Evolutionary conservation across 35 echinoderm and acorn worm species (phyloP).

Genomic region (Holothuria glaberrima): DNA sequence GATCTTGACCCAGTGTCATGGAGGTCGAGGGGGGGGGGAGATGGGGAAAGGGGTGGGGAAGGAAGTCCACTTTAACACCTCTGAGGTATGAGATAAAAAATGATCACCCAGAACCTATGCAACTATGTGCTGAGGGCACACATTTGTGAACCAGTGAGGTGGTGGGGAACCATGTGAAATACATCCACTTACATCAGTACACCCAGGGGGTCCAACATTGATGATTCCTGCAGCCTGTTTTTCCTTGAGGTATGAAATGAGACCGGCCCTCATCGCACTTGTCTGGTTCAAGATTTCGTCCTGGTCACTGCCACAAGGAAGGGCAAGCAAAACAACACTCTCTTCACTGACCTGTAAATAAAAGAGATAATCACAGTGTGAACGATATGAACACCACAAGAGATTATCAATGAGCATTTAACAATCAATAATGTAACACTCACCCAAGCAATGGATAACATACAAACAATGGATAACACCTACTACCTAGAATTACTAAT

Average conservation of each 20-base stretch:
- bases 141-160: too few species aligned
- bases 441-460: conserved; percentile 62
- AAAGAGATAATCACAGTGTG: conserved; percentile 54
- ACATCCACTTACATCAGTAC: conserved; percentile 72
- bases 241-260: conserved; percentile 86
- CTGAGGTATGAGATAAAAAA: too few species aligned
- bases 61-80: too few species aligned
- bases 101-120: too few species aligned
- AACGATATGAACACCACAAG: too few species aligned
- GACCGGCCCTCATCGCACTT: conserved; percentile 69
- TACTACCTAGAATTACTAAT: too few species aligned
- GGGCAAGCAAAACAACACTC: conserved; percentile 78
- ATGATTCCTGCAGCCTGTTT: conserved; percentile 99
- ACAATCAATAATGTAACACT: too few species aligned
- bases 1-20: too few species aligned
- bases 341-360: conserved; percentile 75
- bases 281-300: conserved; percentile 88
- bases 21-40: too few species aligned
- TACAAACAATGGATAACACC: background rate
- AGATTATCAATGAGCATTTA: too few species aligned
- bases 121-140: too few species aligned
- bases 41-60: too few species aligned
- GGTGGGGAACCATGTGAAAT: background rate
- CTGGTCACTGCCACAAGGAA: conserved; percentile 97
- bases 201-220: conserved; percentile 87